Evolutionary conservation across 1,140 invertebrate species (phyloP), one percentile per base, ranked within the genome.

Genomic region (Microplitis demolitor): DNA sequence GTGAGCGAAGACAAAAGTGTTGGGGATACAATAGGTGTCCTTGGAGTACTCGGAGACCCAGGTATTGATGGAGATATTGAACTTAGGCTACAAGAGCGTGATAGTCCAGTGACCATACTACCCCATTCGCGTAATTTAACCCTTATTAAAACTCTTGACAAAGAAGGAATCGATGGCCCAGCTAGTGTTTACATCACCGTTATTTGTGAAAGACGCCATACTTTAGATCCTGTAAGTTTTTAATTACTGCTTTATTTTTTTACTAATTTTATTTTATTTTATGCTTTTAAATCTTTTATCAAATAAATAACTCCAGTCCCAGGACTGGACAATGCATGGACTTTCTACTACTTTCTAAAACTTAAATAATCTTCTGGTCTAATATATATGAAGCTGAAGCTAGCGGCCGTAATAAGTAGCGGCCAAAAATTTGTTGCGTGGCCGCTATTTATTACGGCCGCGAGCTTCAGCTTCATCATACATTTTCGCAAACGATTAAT

Each of bases 241-340:
- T 74, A 70, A 61, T 74, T 76, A 75, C 24, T 24, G 2, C 24
- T 69, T 67, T 78, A 37, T 13, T 74, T 84, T 82, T 68, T 81
- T 92, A 93, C 91, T 75, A 95, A 96, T 80, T 91, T 93, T 6
- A 95, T 97, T 79, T 95, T 95, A 13, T 92, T 97, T 24, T 95
- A 94, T 78, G 24, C 24, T 24, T 24, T 24, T 24, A 24, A 24
- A 24, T 24, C 24, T 24, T 24, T 24, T 24, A 24, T 24, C 24
- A 24, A 24, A 24, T 24, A 24, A 24, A 24, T 24, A 24, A 24
- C 24, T 24, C 24, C 24, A 24, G 24, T 24, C 24, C 2, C 24
- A 24, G 2, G 24, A 24, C 24, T 24, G 24, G 24, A 24, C 24
- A 50, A 13, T 54, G 54, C 33, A 67, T 11, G 5, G 24, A 67